A percentile compares a stretch with the other conserved stretches of the same genome.
These are phyloP conservation scores for Graptemys geographica DNA, from an alignment of 2,797 vertebrate genomes.

Conservation along the genomic window DNA sequence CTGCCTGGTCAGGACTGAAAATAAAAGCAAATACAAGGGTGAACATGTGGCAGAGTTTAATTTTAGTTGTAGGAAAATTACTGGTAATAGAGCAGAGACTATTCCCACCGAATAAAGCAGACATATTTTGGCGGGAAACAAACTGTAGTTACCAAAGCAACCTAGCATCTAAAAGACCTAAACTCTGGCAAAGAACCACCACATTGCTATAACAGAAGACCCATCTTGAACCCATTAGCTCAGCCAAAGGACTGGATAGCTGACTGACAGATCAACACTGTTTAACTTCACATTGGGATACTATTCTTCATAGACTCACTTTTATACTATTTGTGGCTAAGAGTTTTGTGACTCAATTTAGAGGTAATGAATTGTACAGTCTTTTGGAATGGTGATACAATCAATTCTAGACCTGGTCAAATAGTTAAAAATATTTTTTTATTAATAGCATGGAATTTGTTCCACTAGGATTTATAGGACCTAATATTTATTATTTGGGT, in stretches of 20 bases:
- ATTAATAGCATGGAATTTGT: neutral
- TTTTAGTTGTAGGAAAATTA: slow-evolving; percentile 29
- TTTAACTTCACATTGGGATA: neutral
- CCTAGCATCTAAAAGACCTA: neutral
- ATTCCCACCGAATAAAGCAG: neutral
- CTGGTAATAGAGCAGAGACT: slow-evolving; percentile 18
- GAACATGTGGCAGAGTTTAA: slow-evolving; percentile 29
- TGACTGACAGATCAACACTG: neutral
- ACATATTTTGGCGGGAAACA: neutral
- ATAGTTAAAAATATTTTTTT: neutral
- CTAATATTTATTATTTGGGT: neutral
- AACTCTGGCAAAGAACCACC: neutral
- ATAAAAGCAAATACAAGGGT: neutral
- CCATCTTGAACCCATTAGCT: neutral
- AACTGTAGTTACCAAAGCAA: slow-evolving; percentile 31
- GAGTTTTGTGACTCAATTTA: neutral
- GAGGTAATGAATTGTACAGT: neutral
- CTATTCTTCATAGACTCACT: neutral
- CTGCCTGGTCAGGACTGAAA: neutral
- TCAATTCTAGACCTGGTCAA: neutral
- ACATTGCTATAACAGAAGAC: neutral
- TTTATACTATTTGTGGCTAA: neutral
- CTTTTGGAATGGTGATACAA: neutral
- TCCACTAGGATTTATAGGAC: neutral
- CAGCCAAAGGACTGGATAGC: neutral